These are phyloP conservation scores for Dynastes hyllus DNA, from an alignment of 2,888 invertebrate genomes.

Conservation along the genomic window DNA sequence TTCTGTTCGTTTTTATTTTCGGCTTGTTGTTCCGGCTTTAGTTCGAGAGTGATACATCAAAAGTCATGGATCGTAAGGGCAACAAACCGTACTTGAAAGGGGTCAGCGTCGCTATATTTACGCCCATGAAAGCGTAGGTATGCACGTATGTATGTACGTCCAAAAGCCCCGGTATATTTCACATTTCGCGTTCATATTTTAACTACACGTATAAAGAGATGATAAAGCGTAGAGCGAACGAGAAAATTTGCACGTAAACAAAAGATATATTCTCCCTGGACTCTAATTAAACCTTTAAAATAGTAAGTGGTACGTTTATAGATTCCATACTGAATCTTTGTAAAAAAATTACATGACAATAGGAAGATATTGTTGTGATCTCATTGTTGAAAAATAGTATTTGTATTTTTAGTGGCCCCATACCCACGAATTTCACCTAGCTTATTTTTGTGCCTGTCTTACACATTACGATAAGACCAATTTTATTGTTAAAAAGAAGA, in stretches of 20 bases:
- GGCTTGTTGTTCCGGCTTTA: constrained; percentile 27
- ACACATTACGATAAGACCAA: too few relatives aligned
- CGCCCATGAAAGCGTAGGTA: not conserved
- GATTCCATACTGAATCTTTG: not conserved
- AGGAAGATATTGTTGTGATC: too few relatives aligned
- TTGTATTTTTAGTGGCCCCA: too few relatives aligned
- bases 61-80: constrained; percentile 25
- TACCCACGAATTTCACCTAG: too few relatives aligned
- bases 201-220: constrained; percentile 6
- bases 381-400: too few relatives aligned
- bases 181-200: constrained; percentile 24
- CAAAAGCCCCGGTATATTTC: constrained; percentile 27
- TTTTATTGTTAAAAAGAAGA: too few relatives aligned
- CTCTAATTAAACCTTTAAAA: constrained; percentile 15
- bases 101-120: constrained; percentile 25
- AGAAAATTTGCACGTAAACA: constrained; percentile 30
- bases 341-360: not conserved
- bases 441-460: too few relatives aligned
- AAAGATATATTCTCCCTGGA: constrained; percentile 3
- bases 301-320: not conserved
- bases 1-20: constrained; percentile 16
- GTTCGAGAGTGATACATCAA: constrained; percentile 42
- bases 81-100: constrained; percentile 41
- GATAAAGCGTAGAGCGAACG: not conserved
- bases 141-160: constrained; percentile 4